Evolutionary conservation across 2,113 vertebrate genomes (phyloP).

Genomic region (Mastomys coucha): DNA sequence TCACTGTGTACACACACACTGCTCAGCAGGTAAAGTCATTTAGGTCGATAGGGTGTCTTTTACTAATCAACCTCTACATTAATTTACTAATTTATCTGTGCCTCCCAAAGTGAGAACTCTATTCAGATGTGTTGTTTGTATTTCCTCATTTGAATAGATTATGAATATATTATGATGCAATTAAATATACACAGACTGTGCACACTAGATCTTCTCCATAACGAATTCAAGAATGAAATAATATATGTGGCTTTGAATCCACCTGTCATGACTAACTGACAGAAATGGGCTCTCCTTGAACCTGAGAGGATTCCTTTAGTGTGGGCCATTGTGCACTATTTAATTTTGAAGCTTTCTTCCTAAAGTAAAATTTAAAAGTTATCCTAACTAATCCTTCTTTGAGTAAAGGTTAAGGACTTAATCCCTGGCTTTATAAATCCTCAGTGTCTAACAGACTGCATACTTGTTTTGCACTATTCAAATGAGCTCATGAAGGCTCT

Average conservation of each 20-base stretch:
- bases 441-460: constrained; percentile 85
- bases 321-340: constrained; percentile 83
- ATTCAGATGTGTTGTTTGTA: constrained; percentile 62
- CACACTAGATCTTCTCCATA: constrained; percentile 53
- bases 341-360: constrained; percentile 86
- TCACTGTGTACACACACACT: constrained; percentile 68
- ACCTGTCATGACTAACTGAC: constrained; percentile 78
- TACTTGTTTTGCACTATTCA: constrained; percentile 85
- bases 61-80: constrained; percentile 72
- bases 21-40: constrained; percentile 67
- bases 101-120: constrained; percentile 64
- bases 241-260: constrained; percentile 70
- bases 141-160: constrained; percentile 71
- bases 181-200: constrained; percentile 60
- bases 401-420: constrained; percentile 87
- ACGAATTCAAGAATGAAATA: constrained; percentile 66
- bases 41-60: constrained; percentile 62
- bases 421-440: constrained; percentile 86
- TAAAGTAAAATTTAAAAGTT: constrained; percentile 86
- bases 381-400: constrained; percentile 86
- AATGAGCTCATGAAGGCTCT: constrained; percentile 84
- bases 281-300: constrained; percentile 84
- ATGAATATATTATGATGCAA: constrained; percentile 67
- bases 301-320: constrained; percentile 82
- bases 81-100: constrained; percentile 73